Evolutionary conservation across 30 jellyfish, hydroid and myxozoan species (phyloP).

Genomic region (Turritopsis dohrnii): DNA sequence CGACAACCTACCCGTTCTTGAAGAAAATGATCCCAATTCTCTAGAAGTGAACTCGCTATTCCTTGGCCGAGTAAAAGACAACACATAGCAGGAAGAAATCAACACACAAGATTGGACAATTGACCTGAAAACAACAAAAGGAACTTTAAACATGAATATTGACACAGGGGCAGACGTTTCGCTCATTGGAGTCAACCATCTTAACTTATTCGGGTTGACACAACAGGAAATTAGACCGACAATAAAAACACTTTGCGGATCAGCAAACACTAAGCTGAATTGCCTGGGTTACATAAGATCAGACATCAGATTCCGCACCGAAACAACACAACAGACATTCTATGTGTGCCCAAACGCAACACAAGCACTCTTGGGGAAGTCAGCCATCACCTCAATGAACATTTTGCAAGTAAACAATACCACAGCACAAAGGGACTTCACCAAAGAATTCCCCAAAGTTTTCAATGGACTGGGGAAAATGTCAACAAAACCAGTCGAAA

Average conservation of each 20-base stretch:
- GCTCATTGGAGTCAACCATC: neutral
- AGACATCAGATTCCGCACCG: neutral
- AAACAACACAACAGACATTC: neutral
- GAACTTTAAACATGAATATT: neutral
- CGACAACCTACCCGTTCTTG: too few species aligned
- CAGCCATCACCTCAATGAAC: slow-evolving; percentile 13
- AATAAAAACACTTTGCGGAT: slow-evolving; percentile 7
- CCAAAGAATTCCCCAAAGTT: slow-evolving; percentile 3
- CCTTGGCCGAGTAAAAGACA: neutral
- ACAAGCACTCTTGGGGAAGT: slow-evolving; percentile 19
- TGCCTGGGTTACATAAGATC: slow-evolving; percentile 13
- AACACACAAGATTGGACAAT: neutral
- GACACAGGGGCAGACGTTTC: slow-evolving; percentile 43
- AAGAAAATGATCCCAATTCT: neutral
- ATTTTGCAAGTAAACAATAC: neutral
- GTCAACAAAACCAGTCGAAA: slow-evolving; percentile 27
- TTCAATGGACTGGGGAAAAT: slow-evolving; percentile 26
- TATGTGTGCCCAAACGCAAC: slow-evolving; percentile 18
- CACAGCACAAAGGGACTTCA: neutral
- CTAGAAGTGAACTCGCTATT: neutral
- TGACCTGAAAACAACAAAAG: neutral
- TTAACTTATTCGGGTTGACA: neutral
- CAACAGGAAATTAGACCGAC: neutral
- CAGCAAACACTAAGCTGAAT: neutral
- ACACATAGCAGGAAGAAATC: neutral